Conservation (phyloP, 2,888 invertebrate genomes). For the Leptinotarsa haldemani region DNA sequence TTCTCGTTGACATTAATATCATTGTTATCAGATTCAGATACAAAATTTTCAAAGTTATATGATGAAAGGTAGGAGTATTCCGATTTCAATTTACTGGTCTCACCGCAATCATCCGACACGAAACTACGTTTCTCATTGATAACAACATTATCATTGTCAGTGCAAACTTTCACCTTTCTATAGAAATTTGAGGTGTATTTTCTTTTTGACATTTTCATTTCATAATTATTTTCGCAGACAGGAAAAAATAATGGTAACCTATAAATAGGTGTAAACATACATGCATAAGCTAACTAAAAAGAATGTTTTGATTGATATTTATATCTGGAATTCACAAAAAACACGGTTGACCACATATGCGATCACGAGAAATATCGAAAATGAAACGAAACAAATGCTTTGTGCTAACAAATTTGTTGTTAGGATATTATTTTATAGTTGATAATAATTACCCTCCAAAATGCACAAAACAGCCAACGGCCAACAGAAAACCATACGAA, state of each 20-base stretch:
- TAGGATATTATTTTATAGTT: not conserved
- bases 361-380: too few relatives aligned
- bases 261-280: not conserved
- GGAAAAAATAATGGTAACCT: not conserved
- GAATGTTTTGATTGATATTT: not conserved
- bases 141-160: conserved; percentile 7
- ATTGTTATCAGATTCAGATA: not conserved
- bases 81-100: not conserved
- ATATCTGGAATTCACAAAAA: not conserved
- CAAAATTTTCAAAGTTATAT: not conserved
- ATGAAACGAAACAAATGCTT: too few relatives aligned
- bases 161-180: not conserved
- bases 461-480: not conserved
- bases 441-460: not conserved
- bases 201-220: conserved; percentile 2
- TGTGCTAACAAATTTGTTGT: not conserved
- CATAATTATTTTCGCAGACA: not conserved
- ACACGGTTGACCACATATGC: not conserved
- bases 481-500: not conserved
- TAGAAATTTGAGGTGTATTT: not conserved
- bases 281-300: not conserved
- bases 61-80: not conserved
- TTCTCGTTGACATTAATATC: not conserved
- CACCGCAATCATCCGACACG: not conserved
- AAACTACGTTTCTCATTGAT: conserved; percentile 10